Percentiles rank a stretch among this genome's conserved stretches.
Evolutionary conservation across 2,797 vertebrate genomes (phyloP).

Genomic region (Gymnopithys bicolor): DNA sequence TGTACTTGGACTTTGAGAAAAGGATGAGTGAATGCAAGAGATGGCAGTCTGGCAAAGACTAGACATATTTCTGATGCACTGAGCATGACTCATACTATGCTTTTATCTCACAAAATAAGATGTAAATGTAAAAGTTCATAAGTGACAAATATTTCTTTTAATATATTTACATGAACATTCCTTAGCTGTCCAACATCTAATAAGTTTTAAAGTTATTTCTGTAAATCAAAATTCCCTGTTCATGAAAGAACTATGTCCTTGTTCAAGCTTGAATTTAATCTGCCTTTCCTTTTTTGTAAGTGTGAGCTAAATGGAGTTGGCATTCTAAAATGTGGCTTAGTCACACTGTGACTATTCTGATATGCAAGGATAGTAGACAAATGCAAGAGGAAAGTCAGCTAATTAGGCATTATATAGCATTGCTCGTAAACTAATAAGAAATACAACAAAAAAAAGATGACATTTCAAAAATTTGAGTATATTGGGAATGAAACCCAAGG

Average conservation of each 20-base stretch:
- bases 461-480: background rate
- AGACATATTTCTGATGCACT: background rate
- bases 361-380: background rate
- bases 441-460: background rate
- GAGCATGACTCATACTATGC: background rate
- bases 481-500: background rate
- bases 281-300: background rate
- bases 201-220: slow-evolving; percentile 7
- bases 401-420: background rate
- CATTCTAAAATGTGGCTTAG: background rate
- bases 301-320: background rate
- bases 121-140: background rate
- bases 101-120: background rate
- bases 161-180: background rate
- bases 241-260: background rate
- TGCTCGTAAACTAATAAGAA: background rate
- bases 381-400: background rate
- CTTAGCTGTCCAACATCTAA: background rate
- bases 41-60: background rate
- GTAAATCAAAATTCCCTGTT: background rate
- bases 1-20: background rate
- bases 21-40: background rate
- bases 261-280: background rate
- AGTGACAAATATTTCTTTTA: slow-evolving; percentile 38
- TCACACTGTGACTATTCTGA: background rate